Evolutionary conservation across 2,888 invertebrate species (phyloP).

Genomic region (Drosophila hamatofila): DNA sequence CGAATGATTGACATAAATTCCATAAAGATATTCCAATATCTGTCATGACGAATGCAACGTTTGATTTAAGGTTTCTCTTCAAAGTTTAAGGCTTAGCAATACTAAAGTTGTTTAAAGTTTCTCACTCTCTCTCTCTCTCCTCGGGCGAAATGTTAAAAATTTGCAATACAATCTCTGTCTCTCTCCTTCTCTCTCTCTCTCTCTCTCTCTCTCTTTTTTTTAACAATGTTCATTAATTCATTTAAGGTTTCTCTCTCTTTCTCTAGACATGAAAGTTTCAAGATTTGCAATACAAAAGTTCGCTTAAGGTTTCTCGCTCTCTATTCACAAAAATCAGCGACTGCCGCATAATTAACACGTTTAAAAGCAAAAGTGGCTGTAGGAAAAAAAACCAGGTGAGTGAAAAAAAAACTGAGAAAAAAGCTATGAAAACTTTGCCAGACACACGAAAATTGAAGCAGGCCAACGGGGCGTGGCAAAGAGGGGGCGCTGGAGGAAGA

Average conservation of each 20-base stretch:
- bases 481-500: neutral
- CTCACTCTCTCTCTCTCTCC: neutral
- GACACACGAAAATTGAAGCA: constrained; percentile 21
- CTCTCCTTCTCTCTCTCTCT: neutral
- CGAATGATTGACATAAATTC: constrained; percentile 49
- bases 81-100: neutral
- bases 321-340: constrained; percentile 16
- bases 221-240: neutral
- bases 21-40: constrained; percentile 38
- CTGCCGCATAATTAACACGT: constrained; percentile 55
- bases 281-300: neutral
- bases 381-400: constrained; percentile 3
- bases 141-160: neutral
- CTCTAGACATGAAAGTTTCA: neutral
- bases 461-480: constrained; percentile 24
- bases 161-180: neutral
- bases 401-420: constrained; percentile 27
- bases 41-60: constrained; percentile 5
- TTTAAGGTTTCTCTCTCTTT: neutral
- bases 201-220: neutral
- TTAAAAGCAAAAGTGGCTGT: constrained; percentile 54
- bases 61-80: neutral
- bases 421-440: constrained; percentile 31
- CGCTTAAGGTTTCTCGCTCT: neutral
- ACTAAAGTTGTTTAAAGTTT: neutral